These are phyloP conservation scores for Leiothrix lutea DNA, from an alignment of 2,113 vertebrate species.

Conservation along the genomic window DNA sequence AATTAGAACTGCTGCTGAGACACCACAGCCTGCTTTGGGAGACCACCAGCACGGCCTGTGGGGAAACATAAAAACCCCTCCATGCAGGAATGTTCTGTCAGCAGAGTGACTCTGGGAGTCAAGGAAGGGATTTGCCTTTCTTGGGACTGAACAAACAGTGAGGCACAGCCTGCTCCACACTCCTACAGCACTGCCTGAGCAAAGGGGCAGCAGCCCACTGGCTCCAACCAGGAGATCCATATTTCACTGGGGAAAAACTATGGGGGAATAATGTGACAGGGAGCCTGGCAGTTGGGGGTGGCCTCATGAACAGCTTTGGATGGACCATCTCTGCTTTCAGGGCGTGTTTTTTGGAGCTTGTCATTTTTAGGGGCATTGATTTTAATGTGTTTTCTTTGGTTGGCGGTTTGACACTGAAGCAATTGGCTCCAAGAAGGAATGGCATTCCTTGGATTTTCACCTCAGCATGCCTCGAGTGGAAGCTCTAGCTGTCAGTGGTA, in stretches of 20 bases:
- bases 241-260: conserved; percentile 8
- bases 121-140: neutral
- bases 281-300: neutral
- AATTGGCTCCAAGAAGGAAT: neutral
- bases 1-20: neutral
- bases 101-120: neutral
- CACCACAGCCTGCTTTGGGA: neutral
- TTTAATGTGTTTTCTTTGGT: conserved; percentile 56
- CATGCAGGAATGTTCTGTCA: neutral
- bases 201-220: neutral
- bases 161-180: neutral
- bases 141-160: neutral
- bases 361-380: conserved; percentile 2
- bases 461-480: neutral
- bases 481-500: neutral
- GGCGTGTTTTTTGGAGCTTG: neutral
- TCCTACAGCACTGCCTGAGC: neutral
- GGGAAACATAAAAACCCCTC: neutral
- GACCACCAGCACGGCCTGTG: neutral
- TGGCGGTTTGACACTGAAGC: neutral
- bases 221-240: neutral
- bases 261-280: neutral
- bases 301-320: neutral
- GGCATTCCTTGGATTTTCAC: conserved; percentile 15
- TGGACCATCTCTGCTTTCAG: neutral